Evolutionary conservation across 2,888 invertebrate species (phyloP).

Genomic region (Nemurella pictetii): DNA sequence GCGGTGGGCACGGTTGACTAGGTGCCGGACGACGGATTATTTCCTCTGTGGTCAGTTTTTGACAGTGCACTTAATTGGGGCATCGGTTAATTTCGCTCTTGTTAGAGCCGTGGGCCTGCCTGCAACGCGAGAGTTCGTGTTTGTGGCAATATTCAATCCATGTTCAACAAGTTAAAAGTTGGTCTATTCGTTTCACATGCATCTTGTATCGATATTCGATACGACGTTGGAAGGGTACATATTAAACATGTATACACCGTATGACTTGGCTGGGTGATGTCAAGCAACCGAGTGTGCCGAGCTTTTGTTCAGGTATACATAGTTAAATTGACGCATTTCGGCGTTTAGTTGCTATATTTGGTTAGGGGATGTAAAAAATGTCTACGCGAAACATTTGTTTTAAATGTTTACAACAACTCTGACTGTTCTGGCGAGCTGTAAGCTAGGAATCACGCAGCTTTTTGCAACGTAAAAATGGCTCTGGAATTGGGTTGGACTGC

Average conservation of each 20-base stretch:
- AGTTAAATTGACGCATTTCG: no score
- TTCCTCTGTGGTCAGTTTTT: not conserved
- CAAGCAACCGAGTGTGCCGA: no score
- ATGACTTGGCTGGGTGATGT: no score
- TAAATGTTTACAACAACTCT: no score
- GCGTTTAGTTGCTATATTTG: no score
- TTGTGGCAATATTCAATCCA: not conserved
- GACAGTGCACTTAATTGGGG: not conserved
- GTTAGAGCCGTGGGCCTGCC: not conserved
- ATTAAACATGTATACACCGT: not conserved
- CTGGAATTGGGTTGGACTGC: slow-evolving; percentile 16
- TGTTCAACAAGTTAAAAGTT: not conserved
- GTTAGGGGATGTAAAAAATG: no score
- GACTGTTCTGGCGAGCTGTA: no score
- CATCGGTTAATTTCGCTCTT: not conserved
- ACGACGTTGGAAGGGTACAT: not conserved
- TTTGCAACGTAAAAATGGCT: not conserved
- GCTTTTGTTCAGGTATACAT: no score
- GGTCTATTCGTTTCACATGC: not conserved
- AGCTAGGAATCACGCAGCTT: not conserved
- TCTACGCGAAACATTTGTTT: no score
- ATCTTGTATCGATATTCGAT: not conserved
- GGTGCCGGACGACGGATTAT: not conserved
- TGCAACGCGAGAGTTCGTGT: not conserved
- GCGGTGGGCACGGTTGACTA: not conserved